Evolutionary conservation across 2,797 vertebrate genomes (phyloP).

Genomic region (Hypotaenidia okinawae): DNA sequence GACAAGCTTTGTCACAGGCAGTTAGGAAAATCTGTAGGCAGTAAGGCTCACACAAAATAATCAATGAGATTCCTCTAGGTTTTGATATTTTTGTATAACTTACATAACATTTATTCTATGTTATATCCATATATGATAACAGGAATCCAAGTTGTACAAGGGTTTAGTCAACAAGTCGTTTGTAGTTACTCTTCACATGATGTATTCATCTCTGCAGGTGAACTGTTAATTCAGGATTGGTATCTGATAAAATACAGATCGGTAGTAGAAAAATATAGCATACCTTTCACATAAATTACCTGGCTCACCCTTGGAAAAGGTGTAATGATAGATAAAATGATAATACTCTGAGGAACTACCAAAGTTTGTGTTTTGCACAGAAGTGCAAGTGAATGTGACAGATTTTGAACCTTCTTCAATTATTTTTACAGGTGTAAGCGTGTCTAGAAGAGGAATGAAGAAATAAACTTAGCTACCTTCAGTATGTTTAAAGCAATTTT

Average conservation of each 20-base stretch:
- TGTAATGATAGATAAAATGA: neutral
- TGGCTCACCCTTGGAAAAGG: neutral
- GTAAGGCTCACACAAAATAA: neutral
- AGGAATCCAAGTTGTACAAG: neutral
- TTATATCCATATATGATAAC: neutral
- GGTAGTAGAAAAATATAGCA: neutral
- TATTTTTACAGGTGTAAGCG: neutral
- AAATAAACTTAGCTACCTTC: neutral
- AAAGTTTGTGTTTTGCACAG: neutral
- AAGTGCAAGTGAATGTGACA: neutral
- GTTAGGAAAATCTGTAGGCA: neutral
- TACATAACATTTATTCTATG: neutral
- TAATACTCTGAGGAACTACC: neutral
- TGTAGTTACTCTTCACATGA: neutral
- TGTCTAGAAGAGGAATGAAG: neutral
- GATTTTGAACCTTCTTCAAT: neutral
- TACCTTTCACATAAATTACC: neutral
- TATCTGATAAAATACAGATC: slow-evolving; percentile 13
- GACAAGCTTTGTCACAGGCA: neutral
- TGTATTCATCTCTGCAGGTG: neutral
- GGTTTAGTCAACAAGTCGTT: neutral
- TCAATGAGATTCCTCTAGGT: neutral
- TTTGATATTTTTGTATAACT: slow-evolving; percentile 29
- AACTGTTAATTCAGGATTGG: neutral
- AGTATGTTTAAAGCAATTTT: neutral